Base-by-base conservation (phyloP, 2,888 invertebrate genomes). In the Allolobophora icterica region DNA sequence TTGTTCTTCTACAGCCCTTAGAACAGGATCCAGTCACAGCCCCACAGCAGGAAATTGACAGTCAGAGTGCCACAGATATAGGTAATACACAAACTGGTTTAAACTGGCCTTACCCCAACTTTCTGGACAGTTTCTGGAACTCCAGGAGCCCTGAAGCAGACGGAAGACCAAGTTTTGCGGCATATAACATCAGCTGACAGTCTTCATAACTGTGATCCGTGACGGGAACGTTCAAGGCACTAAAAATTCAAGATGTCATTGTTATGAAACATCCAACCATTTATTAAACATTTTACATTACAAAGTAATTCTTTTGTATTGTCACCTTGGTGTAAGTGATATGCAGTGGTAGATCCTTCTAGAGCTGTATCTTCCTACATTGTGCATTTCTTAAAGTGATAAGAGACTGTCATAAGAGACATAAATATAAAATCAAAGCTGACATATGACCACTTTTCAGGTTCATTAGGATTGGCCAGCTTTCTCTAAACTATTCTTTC, bases 131-230 rank as follows among this genome's bases (percentile, higher is more conserved):
- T 93, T 97, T 97, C 94, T 97, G 96, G 92, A 98, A 97, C 95
- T 98, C 98, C 30, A 98, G 96, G 89, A 97, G 96, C 38, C 96
- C 96, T 6, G 97, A 96, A 0, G 97, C 97, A 93, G 96, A 96
- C 0, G 98, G 98, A 52, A 98, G 96, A 93, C 97, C 97, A 94
- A 98, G 96, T 93, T 97, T 97, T 94, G 97, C 71, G 19, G 98
- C 98, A 93, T 97, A 97, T 91, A 97, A 97, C 96, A 98, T 97
- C 92, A 98, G 96, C 89, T 97, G 96, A 93, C 98, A 98, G 95
- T 98, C 98, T 94, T 98, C 98, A 95, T 98, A 98, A 0, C 98
- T 97, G 95, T 98, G 98, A 95, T 99, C 98, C 89, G 98, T 96
- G 0, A 97, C 97, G 8, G 98, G 98, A 84, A 98, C 96, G 4